A percentile compares a stretch with the other conserved stretches of the same genome.
Conservation (phyloP, 2,113 vertebrate genomes). For the Pandion haliaetus region DNA sequence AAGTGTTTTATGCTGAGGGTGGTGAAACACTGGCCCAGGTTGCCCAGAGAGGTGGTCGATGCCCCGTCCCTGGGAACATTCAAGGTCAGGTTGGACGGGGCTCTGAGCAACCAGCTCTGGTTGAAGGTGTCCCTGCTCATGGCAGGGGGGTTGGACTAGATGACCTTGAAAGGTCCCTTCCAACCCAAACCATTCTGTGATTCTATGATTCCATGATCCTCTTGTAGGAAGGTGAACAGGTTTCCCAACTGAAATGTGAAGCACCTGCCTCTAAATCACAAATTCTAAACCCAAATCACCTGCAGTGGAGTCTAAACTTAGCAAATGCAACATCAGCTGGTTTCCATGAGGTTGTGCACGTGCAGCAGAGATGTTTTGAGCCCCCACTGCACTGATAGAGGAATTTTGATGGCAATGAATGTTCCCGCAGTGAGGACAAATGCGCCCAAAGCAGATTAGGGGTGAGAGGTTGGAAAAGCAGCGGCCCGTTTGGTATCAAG, state of each 20-base stretch:
- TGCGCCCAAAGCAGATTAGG: rapidly evolving
- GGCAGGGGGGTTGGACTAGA: neutral
- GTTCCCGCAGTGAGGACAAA: neutral
- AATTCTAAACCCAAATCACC: neutral
- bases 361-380: neutral
- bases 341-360: neutral
- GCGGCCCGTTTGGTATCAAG: rapidly evolving
- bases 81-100: rapidly evolving
- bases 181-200: neutral
- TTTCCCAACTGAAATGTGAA: rapidly evolving
- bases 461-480: neutral
- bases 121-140: neutral
- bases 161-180: neutral
- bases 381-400: neutral
- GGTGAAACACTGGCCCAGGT: neutral
- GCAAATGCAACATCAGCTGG: neutral
- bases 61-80: neutral
- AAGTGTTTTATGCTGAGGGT: rapidly evolving
- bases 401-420: neutral
- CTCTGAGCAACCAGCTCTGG: neutral
- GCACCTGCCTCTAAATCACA: neutral
- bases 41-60: neutral
- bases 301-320: neutral
- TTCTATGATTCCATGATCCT: neutral
- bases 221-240: neutral